Conservation (phyloP, 2,797 vertebrate species). For the Onychomys leucogaster region DNA sequence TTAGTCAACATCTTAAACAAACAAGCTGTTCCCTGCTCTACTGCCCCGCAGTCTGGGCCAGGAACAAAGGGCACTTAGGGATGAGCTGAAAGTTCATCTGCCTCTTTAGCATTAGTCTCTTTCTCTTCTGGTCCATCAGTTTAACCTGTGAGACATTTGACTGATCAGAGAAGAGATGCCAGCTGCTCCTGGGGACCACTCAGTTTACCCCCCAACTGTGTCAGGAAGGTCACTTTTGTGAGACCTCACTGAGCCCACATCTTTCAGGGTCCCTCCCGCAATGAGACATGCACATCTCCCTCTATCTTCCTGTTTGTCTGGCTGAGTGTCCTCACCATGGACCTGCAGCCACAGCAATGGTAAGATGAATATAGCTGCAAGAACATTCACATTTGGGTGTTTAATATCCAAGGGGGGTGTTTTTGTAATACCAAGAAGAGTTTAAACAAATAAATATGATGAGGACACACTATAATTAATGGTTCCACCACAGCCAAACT, state of each 20-base stretch:
- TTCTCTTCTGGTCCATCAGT: background rate
- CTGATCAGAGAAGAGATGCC: background rate
- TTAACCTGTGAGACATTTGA: background rate
- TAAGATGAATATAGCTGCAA: constrained; percentile 79
- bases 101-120: background rate
- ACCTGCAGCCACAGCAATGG: constrained; percentile 81
- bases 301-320: constrained; percentile 81
- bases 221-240: background rate
- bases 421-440: constrained; percentile 85
- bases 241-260: background rate
- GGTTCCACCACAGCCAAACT: constrained; percentile 85
- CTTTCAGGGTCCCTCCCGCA: background rate
- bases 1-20: constrained; percentile 90
- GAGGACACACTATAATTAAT: constrained; percentile 86
- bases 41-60: constrained; percentile 89
- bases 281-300: background rate
- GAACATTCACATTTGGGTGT: constrained; percentile 67
- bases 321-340: constrained; percentile 80
- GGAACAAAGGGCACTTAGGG: constrained; percentile 83
- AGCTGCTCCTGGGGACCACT: background rate
- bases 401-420: constrained; percentile 77
- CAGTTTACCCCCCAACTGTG: background rate
- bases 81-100: constrained; percentile 22
- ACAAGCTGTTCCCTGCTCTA: constrained; percentile 87
- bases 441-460: constrained; percentile 89